Conservation (phyloP, 1,140 invertebrate genomes). For the Hypsibius dujardini region DNA sequence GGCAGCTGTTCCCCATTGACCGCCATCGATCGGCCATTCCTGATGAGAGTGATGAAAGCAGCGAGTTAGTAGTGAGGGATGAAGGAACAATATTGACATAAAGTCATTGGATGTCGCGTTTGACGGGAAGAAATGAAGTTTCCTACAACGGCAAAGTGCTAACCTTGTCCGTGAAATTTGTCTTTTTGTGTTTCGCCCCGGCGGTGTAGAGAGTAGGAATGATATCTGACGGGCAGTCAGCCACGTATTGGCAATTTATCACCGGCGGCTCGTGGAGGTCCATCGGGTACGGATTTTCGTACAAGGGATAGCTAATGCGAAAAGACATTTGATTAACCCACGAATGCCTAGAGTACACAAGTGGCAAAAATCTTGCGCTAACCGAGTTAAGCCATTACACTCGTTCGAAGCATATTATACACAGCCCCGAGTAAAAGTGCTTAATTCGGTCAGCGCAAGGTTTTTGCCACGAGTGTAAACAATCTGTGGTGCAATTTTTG, state of each 20-base stretch:
- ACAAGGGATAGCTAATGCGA: constrained; percentile 67
- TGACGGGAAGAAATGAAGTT: not conserved
- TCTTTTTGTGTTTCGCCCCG: constrained; percentile 41
- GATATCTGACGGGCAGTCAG: constrained; percentile 89
- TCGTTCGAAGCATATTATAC: not conserved
- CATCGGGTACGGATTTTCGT: constrained; percentile 98
- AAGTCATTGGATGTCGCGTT: not conserved
- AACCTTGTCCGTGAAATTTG: constrained; percentile 16
- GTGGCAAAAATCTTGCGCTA: constrained; percentile 21
- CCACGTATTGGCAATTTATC: constrained; percentile 83
- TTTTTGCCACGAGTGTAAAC: no score
- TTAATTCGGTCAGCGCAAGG: no score
- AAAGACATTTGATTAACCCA: no score
- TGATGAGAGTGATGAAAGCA: constrained; percentile 32
- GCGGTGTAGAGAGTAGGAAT: constrained; percentile 81
- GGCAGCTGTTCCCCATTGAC: constrained; percentile 74
- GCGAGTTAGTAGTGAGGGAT: not conserved
- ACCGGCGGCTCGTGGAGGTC: constrained; percentile 94
- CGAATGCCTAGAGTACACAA: no score
- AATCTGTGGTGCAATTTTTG: no score
- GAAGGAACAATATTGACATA: not conserved
- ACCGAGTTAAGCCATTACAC: no score
- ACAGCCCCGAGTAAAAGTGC: not conserved
- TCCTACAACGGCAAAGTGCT: no score
- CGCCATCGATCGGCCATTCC: constrained; percentile 84